These are phyloP conservation scores for Psephotus haematonotus DNA, from an alignment of 2,113 vertebrate genomes.

Conservation along the genomic window DNA sequence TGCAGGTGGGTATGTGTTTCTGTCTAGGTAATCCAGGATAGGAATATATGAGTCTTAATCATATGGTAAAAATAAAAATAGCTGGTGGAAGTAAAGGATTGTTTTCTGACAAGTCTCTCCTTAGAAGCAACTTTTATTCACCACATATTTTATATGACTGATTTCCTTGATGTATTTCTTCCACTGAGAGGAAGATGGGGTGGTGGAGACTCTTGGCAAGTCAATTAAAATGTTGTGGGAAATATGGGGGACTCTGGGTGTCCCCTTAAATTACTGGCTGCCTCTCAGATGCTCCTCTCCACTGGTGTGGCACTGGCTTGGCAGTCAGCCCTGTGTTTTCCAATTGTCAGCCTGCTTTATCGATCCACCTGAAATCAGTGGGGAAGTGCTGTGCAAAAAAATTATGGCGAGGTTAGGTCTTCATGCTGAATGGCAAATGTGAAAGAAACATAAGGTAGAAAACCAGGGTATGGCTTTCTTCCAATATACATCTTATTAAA, in stretches of 20 bases:
- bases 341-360: background rate
- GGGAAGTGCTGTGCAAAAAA: background rate
- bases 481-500: background rate
- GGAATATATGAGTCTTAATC: background rate
- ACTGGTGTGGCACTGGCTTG: fast-evolving
- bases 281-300: background rate
- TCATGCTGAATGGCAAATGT: background rate
- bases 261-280: background rate
- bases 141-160: background rate
- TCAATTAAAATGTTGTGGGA: background rate
- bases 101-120: background rate
- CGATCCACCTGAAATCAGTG: background rate
- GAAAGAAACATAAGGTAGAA: background rate
- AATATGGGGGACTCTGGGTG: background rate
- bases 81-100: background rate
- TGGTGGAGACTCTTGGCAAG: background rate
- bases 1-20: background rate
- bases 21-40: background rate
- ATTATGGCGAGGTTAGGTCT: background rate
- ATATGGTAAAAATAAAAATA: background rate
- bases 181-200: background rate
- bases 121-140: background rate
- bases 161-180: background rate
- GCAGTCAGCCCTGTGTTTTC: background rate
- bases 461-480: background rate